Evolutionary conservation across 2,113 vertebrate species (phyloP), one percentile per base, ranked within the genome.

Genomic region (Pseudorectes ferrugineus): DNA sequence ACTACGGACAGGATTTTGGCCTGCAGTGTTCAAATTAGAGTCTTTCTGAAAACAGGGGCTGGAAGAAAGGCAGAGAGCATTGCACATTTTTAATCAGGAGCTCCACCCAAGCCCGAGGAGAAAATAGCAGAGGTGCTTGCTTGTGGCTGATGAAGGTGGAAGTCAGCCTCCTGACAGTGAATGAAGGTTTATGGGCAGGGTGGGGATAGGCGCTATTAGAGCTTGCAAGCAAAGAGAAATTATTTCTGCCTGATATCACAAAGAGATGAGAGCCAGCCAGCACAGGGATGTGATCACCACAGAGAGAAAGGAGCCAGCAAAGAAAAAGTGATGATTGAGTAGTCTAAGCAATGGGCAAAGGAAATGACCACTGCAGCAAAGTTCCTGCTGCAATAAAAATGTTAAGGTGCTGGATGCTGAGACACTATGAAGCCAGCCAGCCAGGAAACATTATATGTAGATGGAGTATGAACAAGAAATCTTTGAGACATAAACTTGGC

Each of bases 91-190:
- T 86, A 90, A 86, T 48, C 52, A 94, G 55, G 63, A 48, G 68
- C 77, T 86, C 96, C 96, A 94, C 96, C 95, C 88, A 96, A 88
- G 85, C 95, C 94, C 0, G 11, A 85, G 92, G 95, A 96, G 75
- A 92, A 97, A 92, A 94, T 17, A 90, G 83, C 85, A 94, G 72
- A 94, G 72, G 38, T 93, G 51, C 67, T 89, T 90, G 62, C 67
- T 71, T 81, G 79, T 74, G 67, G 85, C 22, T 93, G 88, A 57
- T 36, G 66, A 83, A 85, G 71, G 92, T 93, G 58, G 88, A 96
- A 94, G 67, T 71, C 52, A 90, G 51, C 12, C 90, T 92, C 78
- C 67, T 77, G 63, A 96, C 75, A 61, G 16, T 21, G 72, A 92
- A 79, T 3, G 16, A 82, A 85, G 74, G 68, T 93, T 95, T 95